Base-by-base conservation (phyloP, 2,113 vertebrate genomes). In the Microtus richardsoni region DNA sequence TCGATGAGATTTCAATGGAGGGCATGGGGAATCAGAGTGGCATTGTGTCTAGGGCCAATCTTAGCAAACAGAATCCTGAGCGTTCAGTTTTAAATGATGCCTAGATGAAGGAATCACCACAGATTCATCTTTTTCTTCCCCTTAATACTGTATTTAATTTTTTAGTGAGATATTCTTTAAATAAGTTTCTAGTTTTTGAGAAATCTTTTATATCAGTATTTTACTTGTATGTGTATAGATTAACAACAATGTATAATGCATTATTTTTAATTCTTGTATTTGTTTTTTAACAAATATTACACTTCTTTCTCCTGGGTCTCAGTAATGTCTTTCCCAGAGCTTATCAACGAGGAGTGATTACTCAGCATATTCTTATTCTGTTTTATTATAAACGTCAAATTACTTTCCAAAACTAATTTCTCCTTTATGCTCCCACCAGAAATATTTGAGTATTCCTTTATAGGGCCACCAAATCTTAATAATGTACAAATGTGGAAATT, bases 251-350 rank as follows among this genome's bases (percentile, higher is more conserved):
- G 1, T 12, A n/a, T 41, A 17, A 8, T 58, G 10, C 5, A 22
- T 47, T 91, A 28, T 22, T 9, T 47, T 30, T 26, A 47, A 44
- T 36, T n/a, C 74, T 86, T 80, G 52, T 54, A 52, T 30, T 82
- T 88, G 9, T 41, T 96, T 96, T 96, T 58, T 11, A 82, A 16
- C 52, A 39, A 47, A 64, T 71, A 70, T 52, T 62, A 86, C 17
- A 7, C 36, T 77, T 17, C 4, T 9, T 30, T 26, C 16, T 44
- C 22, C n/a, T 47, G 2, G 52, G 22, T 77, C 62, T 64, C 14
- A 41, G 22, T 17, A 83, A 62, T 58, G 39, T 41, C 80, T 41
- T 83, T 60, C 28, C 6, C 13, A 41, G n/a, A 82, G n/a, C 13
- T 83, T 83, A 62, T 28, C 74, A 28, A 26, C 1, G 44, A 17